These are phyloP conservation scores for Lysiphlebus fabarum DNA, from an alignment of 1,140 invertebrate species.

Conservation along the genomic window DNA sequence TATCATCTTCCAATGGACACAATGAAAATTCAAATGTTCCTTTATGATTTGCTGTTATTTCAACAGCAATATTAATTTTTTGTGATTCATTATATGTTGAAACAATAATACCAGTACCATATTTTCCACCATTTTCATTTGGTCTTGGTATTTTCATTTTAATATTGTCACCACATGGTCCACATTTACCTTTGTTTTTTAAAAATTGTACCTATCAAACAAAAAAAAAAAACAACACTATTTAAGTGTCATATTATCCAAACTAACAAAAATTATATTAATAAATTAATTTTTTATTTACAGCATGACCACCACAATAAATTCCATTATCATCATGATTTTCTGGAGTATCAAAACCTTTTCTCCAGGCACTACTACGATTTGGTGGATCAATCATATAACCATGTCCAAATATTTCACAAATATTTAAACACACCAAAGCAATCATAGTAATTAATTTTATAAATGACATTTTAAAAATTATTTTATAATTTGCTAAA, in stretches of 20 bases:
- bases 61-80: constrained; percentile 46
- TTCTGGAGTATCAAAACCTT: constrained; percentile 68
- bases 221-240: too few relatives aligned
- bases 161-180: constrained; percentile 62
- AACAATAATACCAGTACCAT: constrained; percentile 59
- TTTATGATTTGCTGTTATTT: constrained; percentile 58
- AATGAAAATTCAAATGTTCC: constrained; percentile 59
- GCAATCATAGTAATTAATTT: too few relatives aligned
- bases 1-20: constrained; percentile 50
- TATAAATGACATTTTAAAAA: too few relatives aligned
- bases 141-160: constrained; percentile 53
- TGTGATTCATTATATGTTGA: constrained; percentile 18
- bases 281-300: constrained; percentile 42
- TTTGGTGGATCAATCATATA: constrained; percentile 67
- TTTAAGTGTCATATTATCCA: too few relatives aligned
- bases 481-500: too few relatives aligned
- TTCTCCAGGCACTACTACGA: constrained; percentile 67
- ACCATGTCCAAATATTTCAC: constrained; percentile 60
- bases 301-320: constrained; percentile 65
- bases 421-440: constrained; percentile 7
- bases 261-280: neutral
- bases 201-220: constrained; percentile 51
- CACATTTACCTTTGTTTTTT: constrained; percentile 58
- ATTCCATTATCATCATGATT: constrained; percentile 69
- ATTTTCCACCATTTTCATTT: constrained; percentile 64